Base-by-base conservation (phyloP, 1,140 invertebrate species). In the Panulirus ornatus region DNA sequence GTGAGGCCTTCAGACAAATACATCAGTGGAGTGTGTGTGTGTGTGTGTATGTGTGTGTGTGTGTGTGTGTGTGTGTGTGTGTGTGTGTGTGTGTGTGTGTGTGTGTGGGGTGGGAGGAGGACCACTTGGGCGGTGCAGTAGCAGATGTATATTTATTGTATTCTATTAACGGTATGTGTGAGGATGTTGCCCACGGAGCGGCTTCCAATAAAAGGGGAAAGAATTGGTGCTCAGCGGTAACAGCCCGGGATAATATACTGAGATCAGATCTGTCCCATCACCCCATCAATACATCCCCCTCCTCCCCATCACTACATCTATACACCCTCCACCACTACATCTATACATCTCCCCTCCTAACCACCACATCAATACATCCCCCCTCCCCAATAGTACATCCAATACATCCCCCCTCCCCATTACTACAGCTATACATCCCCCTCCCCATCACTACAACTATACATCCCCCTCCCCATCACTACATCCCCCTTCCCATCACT, bases 41-140 rank as follows among this genome's bases (percentile, higher is more conserved):
- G 22, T 22, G 63, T 66, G 63, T 66, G 63, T 66, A 19, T 66
- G 63, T 66, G 63, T 66, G 63, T 66, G 63, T 66, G 63, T 66
- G 63, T 8, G 63, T 66, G 63, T 8, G 63, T 66, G 63, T 8
- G 63, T 66, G 63, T 66, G 63, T 66, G 22, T 66, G 5, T 66
- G 22, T 66, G 22, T 22, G 5, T 22, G 51, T 58, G 51, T 58
- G 51, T 58, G 51, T 58, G 51, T 58, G 51, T 58, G 51, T 58
- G 51, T 58, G 51, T 58, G 51, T 58, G 51, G 11, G 51, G 11
- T 11, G 22, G 51, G 51, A 22, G 22, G 51, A 22, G 51, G 22
- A 22, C 22, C 51, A 58, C 11, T n/a, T n/a, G n/a, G n/a, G n/a
- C n/a, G n/a, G n/a, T n/a, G n/a, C n/a, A n/a, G n/a, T n/a, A n/a